Percentiles rank a stretch among this genome's conserved stretches.
Evolutionary conservation across 2,113 vertebrate species (phyloP).

Genomic region (Blennius ocellaris): DNA sequence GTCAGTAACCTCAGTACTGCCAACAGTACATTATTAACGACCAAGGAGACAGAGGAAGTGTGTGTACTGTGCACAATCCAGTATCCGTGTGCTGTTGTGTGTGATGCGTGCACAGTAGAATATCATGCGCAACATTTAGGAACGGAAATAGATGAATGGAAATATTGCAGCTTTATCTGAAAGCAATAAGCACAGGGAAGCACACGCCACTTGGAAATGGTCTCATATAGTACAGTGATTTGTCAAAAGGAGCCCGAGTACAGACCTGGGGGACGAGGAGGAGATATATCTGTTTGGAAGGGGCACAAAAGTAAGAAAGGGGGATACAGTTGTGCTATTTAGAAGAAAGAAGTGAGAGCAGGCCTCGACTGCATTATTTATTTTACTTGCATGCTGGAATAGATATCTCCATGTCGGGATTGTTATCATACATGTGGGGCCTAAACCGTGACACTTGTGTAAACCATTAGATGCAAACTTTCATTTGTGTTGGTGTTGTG

Average conservation of each 20-base stretch:
- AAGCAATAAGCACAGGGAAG: slow-evolving; percentile 76
- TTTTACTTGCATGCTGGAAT: background rate
- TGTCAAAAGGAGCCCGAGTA: slow-evolving; percentile 60
- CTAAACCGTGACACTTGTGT: background rate
- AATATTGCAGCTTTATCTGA: slow-evolving; percentile 79
- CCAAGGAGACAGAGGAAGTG: slow-evolving; percentile 46
- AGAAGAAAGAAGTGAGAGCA: background rate
- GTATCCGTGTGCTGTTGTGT: background rate
- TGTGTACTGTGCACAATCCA: slow-evolving; percentile 21
- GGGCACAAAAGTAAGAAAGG: slow-evolving; percentile 22
- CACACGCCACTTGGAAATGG: slow-evolving; percentile 49
- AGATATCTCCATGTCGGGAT: too few relatives aligned
- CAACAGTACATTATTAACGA: slow-evolving; percentile 77
- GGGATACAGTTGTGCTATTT: slow-evolving; percentile 40
- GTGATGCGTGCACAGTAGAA: background rate
- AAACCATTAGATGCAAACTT: too few relatives aligned
- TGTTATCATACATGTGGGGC: background rate
- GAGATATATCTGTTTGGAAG: slow-evolving; percentile 67
- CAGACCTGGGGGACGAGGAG: slow-evolving; percentile 37
- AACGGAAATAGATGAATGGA: slow-evolving; percentile 73
- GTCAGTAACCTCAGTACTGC: slow-evolving; percentile 72
- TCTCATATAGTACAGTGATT: slow-evolving; percentile 74
- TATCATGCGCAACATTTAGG: slow-evolving; percentile 25
- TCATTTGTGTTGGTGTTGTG: too few relatives aligned
- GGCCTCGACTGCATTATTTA: background rate